Conservation (phyloP, 2,797 vertebrate species). For the Gadopsis bispinosus region DNA sequence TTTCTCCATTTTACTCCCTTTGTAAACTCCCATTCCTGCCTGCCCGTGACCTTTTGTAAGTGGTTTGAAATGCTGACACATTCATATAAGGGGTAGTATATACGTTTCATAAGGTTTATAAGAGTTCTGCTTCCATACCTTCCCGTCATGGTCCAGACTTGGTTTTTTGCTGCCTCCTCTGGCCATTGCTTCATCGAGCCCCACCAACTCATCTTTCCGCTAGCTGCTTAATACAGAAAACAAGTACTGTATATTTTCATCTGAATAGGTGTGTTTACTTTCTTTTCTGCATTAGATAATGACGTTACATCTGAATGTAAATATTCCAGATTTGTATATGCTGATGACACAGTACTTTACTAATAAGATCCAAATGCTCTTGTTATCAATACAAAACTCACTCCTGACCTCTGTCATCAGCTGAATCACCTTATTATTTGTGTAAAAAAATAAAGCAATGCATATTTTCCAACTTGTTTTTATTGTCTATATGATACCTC, state of each 20-base stretch:
- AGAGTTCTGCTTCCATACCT: constrained; percentile 11
- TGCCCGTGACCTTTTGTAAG: constrained; percentile 16
- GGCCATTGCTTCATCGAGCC: neutral
- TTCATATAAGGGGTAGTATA: neutral
- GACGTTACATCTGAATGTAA: neutral
- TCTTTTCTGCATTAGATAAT: neutral
- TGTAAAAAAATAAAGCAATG: neutral
- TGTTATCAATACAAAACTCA: neutral
- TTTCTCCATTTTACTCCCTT: constrained; percentile 21
- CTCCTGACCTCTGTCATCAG: neutral
- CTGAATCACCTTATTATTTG: neutral
- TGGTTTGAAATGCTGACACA: constrained; percentile 8
- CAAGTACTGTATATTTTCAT: neutral
- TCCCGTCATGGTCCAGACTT: neutral
- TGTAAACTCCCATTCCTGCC: constrained; percentile 25
- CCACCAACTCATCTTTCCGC: constrained; percentile 1
- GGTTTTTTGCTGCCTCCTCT: neutral
- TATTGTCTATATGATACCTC: neutral
- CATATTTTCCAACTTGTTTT: neutral
- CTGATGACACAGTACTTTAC: constrained; percentile 13
- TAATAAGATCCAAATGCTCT: neutral
- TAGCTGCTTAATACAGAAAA: neutral
- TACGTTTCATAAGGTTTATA: neutral
- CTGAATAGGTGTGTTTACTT: neutral
- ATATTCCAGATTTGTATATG: neutral